These are phyloP conservation scores for Tenodera sinensis DNA, from an alignment of 2,888 invertebrate genomes.

Conservation along the genomic window DNA sequence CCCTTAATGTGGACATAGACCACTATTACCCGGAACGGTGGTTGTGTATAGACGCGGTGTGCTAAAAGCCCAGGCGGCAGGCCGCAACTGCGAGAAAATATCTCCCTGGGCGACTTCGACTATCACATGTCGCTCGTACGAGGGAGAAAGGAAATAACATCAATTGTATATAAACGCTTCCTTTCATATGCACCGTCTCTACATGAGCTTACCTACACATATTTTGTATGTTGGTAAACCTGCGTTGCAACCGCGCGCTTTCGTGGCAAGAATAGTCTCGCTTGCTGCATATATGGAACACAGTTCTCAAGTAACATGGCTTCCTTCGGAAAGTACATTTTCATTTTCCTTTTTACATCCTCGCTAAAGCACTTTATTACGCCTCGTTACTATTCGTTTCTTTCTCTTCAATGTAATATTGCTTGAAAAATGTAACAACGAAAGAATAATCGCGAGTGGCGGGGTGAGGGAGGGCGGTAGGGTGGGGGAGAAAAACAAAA, in stretches of 20 bases:
- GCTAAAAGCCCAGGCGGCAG: conserved; percentile 17
- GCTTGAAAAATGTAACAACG: too few relatives aligned
- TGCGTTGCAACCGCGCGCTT: neutral
- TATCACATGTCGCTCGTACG: neutral
- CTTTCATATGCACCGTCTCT: neutral
- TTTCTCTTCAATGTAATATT: too few relatives aligned
- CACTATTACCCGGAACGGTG: neutral
- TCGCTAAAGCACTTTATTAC: neutral
- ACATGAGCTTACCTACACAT: neutral
- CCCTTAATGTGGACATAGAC: neutral
- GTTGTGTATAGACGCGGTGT: neutral
- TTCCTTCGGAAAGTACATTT: neutral
- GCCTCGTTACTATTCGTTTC: too few relatives aligned
- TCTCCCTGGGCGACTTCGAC: neutral
- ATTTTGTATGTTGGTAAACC: neutral
- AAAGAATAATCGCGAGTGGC: too few relatives aligned
- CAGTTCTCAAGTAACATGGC: neutral
- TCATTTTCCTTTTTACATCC: neutral
- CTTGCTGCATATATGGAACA: neutral
- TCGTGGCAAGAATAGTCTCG: neutral
- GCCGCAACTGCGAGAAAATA: neutral
- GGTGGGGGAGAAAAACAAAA: too few relatives aligned
- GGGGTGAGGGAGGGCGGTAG: too few relatives aligned
- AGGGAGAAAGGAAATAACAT: neutral
- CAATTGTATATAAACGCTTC: neutral